phyloP scores from a whole-genome alignment of 1,140 invertebrate genomes.

The Caenorhabditis elegans region DNA sequence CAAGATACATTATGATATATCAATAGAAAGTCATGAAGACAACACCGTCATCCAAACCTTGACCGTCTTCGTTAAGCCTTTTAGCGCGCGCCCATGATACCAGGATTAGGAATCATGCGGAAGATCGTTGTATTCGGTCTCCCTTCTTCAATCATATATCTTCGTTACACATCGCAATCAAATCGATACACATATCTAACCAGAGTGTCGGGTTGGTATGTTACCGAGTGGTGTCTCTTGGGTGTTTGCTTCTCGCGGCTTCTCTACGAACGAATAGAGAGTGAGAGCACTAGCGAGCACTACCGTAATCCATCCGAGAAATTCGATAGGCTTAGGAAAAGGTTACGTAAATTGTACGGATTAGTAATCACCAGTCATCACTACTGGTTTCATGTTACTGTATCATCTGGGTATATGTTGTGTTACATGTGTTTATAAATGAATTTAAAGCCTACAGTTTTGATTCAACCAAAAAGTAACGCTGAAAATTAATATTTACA shows the following conservation, averaged over 20 bases:
- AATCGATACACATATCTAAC: conserved; percentile 32
- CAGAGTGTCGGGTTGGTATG: conserved; percentile 3
- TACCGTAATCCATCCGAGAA: conserved; percentile 25
- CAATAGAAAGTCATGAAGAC: neutral
- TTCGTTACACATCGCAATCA: neutral
- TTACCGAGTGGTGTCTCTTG: conserved; percentile 1
- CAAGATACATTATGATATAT: neutral
- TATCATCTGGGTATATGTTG: neutral
- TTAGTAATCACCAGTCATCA: neutral
- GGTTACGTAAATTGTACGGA: conserved; percentile 10
- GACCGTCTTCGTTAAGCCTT: conserved; percentile 11
- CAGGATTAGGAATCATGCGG: conserved; percentile 25
- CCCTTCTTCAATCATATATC: neutral
- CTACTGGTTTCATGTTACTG: neutral
- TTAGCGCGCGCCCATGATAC: conserved; percentile 22
- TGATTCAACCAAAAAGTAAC: no score
- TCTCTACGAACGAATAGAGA: no score
- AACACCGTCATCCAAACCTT: neutral
- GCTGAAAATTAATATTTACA: no score
- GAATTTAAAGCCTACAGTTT: no score
- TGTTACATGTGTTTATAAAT: no score
- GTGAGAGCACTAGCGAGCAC: no score
- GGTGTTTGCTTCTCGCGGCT: neutral
- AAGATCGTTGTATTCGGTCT: neutral
- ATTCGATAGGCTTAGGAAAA: neutral